Conservation (phyloP, 2,113 vertebrate genomes). For the Phoenicopterus ruber region DNA sequence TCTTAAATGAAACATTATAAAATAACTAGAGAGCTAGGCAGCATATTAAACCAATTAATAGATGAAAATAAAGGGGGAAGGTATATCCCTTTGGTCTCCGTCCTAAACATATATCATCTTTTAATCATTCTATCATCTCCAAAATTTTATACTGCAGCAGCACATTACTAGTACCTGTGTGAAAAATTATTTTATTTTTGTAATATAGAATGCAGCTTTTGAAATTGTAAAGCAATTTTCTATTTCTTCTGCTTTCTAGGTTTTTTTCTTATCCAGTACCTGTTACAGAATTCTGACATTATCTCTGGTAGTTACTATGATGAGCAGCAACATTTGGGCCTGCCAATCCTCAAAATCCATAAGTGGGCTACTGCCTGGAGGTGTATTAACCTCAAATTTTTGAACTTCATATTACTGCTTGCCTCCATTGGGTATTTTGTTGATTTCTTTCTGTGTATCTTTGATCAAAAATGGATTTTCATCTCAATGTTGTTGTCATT, state of each 20-base stretch:
- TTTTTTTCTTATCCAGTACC: background rate
- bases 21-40: background rate
- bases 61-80: background rate
- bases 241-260: background rate
- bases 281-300: background rate
- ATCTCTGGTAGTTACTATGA: background rate
- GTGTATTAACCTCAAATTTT: conserved; percentile 3
- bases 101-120: background rate
- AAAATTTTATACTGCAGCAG: background rate
- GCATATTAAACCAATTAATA: background rate
- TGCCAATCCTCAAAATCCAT: background rate
- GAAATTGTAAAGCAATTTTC: background rate
- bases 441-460: background rate
- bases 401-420: background rate
- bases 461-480: background rate
- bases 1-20: background rate
- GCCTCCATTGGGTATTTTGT: background rate
- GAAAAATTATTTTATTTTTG: background rate
- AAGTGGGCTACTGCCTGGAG: background rate
- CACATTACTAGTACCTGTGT: background rate
- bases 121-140: background rate
- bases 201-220: background rate
- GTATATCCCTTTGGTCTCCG: background rate
- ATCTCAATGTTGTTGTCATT: background rate
- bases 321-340: background rate